Evolutionary conservation across 2,888 invertebrate genomes (phyloP), one percentile per base, ranked within the genome.

Genomic region (Gasteruption jaculator): DNA sequence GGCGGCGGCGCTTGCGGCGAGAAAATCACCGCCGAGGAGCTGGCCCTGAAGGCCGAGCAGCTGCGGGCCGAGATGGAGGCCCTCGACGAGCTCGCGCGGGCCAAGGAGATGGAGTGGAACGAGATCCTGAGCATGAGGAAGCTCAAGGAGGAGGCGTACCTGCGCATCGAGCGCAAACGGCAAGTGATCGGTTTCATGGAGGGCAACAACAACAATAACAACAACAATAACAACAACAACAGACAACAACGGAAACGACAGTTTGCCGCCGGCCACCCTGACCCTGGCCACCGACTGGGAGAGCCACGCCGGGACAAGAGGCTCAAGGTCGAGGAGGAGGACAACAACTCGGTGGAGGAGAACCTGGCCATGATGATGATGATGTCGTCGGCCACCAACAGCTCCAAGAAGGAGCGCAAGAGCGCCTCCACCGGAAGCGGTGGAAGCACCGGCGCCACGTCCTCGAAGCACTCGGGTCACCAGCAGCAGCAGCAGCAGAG

Each of bases 101-200:
- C 84, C 59, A 91, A 91, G 65, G 91, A 91, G 72, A 79, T 82
- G 55, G 91, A 91, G 68, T 88, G 89, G 86, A 89, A 91, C 65
- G 84, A 86, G 45, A 82, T 91, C 38, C 68, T 91, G 10, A 84
- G 87, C 58, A 73, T 89, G 52, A 86, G 86, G 63, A 89, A 89
- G 65, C 77, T 90, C 3, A 91, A 91, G 72, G 88, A 91, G 61
- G 90, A 91, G 61, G 79, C 89, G 15, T 73, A 86, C 35, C 72
- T 85, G 5, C 74, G 90, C 50, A 71, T 91, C 22, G 75, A 85
- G 43, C 76, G 89, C 45, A 78, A 81, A 54, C 80, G 82, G 56
- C 83, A 85, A 56, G 76, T 85, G 3, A 58, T 83, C 58, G 61
- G 62, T 46, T 68, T 59, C 37, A 67, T 69, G 58, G 65, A 68